A percentile compares a stretch with the other conserved stretches of the same genome.
These are phyloP conservation scores for Dorcus hopei DNA, from an alignment of 2,888 invertebrate genomes.

Conservation along the genomic window DNA sequence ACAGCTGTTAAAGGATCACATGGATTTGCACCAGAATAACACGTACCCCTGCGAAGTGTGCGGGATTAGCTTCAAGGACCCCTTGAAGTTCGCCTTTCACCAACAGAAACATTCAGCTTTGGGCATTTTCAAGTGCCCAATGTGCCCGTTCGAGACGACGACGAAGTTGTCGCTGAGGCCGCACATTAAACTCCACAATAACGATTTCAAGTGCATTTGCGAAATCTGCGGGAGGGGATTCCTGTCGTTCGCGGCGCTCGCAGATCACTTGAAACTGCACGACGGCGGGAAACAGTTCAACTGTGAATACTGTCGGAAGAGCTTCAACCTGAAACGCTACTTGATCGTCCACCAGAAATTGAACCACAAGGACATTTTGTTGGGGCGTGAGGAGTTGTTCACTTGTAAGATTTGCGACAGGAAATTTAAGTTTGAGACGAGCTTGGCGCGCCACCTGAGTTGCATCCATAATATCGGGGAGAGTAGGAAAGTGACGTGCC, in stretches of 20 bases:
- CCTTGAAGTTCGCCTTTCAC: constrained; percentile 43
- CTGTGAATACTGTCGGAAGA: constrained; percentile 40
- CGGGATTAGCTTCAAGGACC: constrained; percentile 41
- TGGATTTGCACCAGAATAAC: constrained; percentile 42
- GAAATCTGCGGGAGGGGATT: constrained; percentile 38
- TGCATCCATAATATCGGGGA: constrained; percentile 39
- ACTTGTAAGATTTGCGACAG: constrained; percentile 36
- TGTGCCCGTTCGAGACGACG: constrained; percentile 40
- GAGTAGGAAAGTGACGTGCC: constrained; percentile 34
- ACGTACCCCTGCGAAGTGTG: constrained; percentile 44
- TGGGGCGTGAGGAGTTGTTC: constrained; percentile 33
- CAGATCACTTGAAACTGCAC: constrained; percentile 39
- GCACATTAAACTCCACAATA: constrained; percentile 28
- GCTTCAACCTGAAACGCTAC: constrained; percentile 35
- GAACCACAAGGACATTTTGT: constrained; percentile 39
- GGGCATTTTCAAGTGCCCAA: constrained; percentile 41
- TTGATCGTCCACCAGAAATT: constrained; percentile 34
- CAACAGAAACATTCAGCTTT: constrained; percentile 40
- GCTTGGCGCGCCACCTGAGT: constrained; percentile 38
- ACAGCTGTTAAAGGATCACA: constrained; percentile 41
- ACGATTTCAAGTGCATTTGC: constrained; percentile 32
- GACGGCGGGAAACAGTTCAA: constrained; percentile 36
- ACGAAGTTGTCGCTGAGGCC: constrained; percentile 22
- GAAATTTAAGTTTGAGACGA: constrained; percentile 38
- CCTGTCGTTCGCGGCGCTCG: constrained; percentile 27